Evolutionary conservation across 1,140 invertebrate species (phyloP), one percentile per base, ranked within the genome.

Genomic region (Euwallacea fornicatus): DNA sequence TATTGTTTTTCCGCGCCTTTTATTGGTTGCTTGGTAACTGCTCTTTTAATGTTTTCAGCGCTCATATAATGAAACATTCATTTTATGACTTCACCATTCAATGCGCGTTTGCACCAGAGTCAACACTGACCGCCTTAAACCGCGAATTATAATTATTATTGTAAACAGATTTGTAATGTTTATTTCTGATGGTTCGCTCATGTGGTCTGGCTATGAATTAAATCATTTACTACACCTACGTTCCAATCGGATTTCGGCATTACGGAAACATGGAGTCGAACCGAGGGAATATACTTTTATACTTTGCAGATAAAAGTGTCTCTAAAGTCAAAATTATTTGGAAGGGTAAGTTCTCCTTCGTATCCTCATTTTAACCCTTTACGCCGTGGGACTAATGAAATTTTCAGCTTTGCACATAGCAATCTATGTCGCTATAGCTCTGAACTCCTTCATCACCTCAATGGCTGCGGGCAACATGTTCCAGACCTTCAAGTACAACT

Each of bases 401-500:
- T 16, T 58, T 58, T 56, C 42, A 71, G 69, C 56, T n/a, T 15
- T 71, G 0, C 69, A 71, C 56, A 59, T 71, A 15, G 33, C 69
- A 4, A 65, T 71, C 44, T 71, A 71, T 46, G 42, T 71, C 2
- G 69, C 63, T 9, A 59, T 71, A 15, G 62, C 69, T 15, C 15
- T 71, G 7, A 66, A 66, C 13, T 10, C 69, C 10, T 71, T 71
- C 44, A 44, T 71, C 7, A 59, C 55, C 15, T 66, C 69, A 7
- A 71, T 71, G 69, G 62, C 69, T 2, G 55, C 63, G 10, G 69
- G 69, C 58, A 71, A 71, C 56, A 50, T 71, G 62, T 66, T 71
- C 21, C 69, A 71, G 60, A 71, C 69, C 16, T 71, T 71, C 54
- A 71, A 71, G 41, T 71, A 71, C 62, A 71, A 71, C 43, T 71